Percentiles rank a stretch among this genome's conserved stretches.
Conservation (phyloP, 2,797 vertebrate species). For the Acanthornis magna region DNA sequence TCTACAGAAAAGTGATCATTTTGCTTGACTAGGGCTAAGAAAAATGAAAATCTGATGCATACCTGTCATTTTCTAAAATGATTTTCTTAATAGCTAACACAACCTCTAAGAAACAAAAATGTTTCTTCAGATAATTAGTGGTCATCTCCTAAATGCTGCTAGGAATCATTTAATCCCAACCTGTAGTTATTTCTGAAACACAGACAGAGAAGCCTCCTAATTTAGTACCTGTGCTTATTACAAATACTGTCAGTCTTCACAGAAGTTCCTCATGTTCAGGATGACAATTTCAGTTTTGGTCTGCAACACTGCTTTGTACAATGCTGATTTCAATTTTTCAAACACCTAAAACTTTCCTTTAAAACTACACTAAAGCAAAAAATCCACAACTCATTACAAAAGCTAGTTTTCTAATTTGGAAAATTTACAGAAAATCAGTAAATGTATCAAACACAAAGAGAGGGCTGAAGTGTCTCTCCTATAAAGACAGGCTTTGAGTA, state of each 20-base stretch:
- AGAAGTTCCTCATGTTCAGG: not conserved
- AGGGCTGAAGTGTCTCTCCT: not conserved
- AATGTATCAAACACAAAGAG: not conserved
- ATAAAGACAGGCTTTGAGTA: not conserved
- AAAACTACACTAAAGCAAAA: not conserved
- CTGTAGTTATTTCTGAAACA: not conserved
- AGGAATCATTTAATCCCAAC: not conserved
- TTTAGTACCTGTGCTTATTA: not conserved
- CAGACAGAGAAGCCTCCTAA: not conserved
- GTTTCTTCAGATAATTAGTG: not conserved
- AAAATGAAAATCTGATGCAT: not conserved
- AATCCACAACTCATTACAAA: fast-evolving
- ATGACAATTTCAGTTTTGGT: not conserved
- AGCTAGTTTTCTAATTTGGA: not conserved
- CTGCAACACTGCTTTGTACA: not conserved
- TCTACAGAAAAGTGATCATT: not conserved
- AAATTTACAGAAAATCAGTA: not conserved
- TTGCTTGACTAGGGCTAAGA: not conserved
- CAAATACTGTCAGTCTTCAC: not conserved
- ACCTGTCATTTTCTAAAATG: not conserved
- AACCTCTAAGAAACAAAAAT: not conserved
- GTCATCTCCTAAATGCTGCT: not conserved
- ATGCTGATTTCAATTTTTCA: not conserved
- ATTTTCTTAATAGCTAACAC: not conserved
- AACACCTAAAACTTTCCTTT: not conserved